Conservation (phyloP, 1,140 invertebrate genomes). For the Lamellibrachia luymesi region DNA sequence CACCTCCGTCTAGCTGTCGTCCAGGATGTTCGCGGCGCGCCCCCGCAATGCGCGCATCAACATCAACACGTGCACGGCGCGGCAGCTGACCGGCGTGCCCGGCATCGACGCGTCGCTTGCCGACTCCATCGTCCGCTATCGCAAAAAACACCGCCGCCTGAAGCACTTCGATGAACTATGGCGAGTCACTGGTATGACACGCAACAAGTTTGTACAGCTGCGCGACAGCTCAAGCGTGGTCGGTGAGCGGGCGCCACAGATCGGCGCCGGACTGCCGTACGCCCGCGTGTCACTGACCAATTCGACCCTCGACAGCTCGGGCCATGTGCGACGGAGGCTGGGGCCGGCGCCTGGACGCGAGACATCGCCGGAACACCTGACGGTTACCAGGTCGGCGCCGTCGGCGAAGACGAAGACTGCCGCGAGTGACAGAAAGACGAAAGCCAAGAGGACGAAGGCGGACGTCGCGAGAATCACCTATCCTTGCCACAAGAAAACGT, state of each 20-base stretch:
- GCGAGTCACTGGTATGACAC: background rate
- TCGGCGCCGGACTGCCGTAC: background rate
- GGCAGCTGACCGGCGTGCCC: background rate
- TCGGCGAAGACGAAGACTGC: background rate
- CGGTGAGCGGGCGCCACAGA: background rate
- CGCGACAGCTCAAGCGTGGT: background rate
- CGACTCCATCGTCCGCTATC: background rate
- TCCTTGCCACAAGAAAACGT: background rate
- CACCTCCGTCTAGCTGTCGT: background rate
- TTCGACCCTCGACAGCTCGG: background rate
- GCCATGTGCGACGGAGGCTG: background rate
- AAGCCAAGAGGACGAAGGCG: background rate
- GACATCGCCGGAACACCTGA: background rate
- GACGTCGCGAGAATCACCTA: background rate
- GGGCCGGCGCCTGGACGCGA: background rate
- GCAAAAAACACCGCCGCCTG: background rate
- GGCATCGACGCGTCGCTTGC: background rate
- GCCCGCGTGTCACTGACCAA: background rate
- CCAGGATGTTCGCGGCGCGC: background rate
- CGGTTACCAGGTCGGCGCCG: background rate
- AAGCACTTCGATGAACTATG: background rate
- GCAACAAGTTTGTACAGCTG: background rate
- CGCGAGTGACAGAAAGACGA: background rate
- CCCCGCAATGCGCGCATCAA: background rate
- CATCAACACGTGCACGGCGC: slow-evolving; percentile 2